Base-by-base conservation (phyloP, 53 echinoderm and acorn worm species). In the Echinometra lucunter region DNA sequence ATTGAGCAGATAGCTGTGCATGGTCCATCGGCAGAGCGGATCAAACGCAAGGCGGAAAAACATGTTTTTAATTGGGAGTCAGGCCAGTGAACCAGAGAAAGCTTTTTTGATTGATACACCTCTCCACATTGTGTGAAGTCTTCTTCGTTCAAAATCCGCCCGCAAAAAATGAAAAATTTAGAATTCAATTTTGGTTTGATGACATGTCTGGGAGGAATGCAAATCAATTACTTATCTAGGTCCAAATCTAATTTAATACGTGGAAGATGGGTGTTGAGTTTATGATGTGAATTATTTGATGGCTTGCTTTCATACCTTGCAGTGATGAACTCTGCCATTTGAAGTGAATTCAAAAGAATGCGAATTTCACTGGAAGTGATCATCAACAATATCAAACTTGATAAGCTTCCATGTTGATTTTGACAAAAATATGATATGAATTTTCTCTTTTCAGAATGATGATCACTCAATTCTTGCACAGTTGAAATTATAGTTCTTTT, bases 51-150 rank as follows among this genome's bases (percentile, higher is more conserved):
- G 85, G 85, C 85, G n/a, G 45, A 49, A 85, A 85, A 85, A 85
- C 85, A 85, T 85, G 85, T 85, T 85, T 85, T 85, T 85, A 85
- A 85, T 85, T 85, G 53, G 85, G 45, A 47, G 47, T 49, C 49
- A 49, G 13, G 53, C 45, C n/a, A 30, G 85, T 19, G 85, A 85
- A 85, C 40, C 81, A 81, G 44, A 42, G 81, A 6, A 81, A 44
- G 81, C 44, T 34, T 30, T n/a, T 28, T 12, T 49, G 85, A 47
- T 85, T 81, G 40, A 44, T 81, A 81, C 44, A 44, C 81, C 44
- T 81, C 25, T 81, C 81, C 42, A 81, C 34, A 44, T 25, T 21
- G 23, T 5, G 42, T 44, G 44, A 81, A 38, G 44, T 81, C 37
- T 19, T 40, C 81, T 40, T 85, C 85, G 30, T 85, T 85, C 49